These are phyloP conservation scores for Zhuqinia jingwanae DNA, from an alignment of 2,888 invertebrate genomes.

Conservation along the genomic window DNA sequence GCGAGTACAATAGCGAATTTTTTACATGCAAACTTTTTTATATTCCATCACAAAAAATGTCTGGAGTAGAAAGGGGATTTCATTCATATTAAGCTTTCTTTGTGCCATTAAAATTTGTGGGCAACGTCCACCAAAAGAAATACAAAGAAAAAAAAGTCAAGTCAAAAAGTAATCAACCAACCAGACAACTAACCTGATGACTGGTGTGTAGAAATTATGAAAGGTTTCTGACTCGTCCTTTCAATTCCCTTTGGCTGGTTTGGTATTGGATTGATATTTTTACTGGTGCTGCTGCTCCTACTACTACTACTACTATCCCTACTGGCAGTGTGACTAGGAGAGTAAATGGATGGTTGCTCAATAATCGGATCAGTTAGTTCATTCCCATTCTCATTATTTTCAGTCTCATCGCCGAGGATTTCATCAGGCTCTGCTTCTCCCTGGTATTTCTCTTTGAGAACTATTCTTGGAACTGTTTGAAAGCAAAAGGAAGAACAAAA, in stretches of 20 bases:
- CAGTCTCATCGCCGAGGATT: slow-evolving; percentile 83
- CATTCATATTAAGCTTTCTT: background rate
- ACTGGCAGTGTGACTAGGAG: slow-evolving; percentile 76
- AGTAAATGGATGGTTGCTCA: slow-evolving; percentile 80
- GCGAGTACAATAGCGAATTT: background rate
- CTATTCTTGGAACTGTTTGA: slow-evolving; percentile 88
- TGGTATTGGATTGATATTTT: slow-evolving; percentile 50
- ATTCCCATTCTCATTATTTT: slow-evolving; percentile 82
- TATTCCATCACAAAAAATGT: background rate
- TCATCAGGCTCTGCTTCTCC: slow-evolving; percentile 90
- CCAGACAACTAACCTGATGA: slow-evolving; percentile 59
- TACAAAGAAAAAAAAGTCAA: background rate
- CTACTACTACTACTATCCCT: slow-evolving; percentile 67
- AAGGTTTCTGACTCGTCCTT: slow-evolving; percentile 57
- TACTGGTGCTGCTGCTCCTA: slow-evolving; percentile 30
- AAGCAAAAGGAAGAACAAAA: slow-evolving; percentile 3
- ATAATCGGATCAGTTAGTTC: slow-evolving; percentile 81
- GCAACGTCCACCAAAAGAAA: too few species aligned
- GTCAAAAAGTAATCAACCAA: slow-evolving; percentile 4
- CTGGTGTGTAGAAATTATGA: slow-evolving; percentile 41
- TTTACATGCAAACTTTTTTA: background rate
- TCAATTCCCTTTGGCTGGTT: slow-evolving; percentile 49
- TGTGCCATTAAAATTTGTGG: too few species aligned
- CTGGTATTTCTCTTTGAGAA: slow-evolving; percentile 91
- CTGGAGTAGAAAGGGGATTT: background rate